Percentiles rank a stretch among this genome's conserved stretches.
Evolutionary conservation across 1,140 invertebrate species (phyloP).

Genomic region (Cecropterus lyciades): DNA sequence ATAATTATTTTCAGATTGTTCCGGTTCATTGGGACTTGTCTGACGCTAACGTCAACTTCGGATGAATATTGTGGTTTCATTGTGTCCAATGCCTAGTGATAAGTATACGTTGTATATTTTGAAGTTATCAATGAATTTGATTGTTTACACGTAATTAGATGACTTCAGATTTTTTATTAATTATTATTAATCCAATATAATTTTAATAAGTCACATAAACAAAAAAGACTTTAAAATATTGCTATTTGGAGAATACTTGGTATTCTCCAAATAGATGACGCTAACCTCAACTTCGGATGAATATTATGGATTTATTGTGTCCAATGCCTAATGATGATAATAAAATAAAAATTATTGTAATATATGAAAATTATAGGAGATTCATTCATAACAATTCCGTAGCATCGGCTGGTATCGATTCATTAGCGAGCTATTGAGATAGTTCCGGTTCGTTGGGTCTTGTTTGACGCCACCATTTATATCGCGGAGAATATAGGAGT

Average conservation of each 20-base stretch:
- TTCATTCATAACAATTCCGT: background rate
- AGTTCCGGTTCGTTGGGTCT: background rate
- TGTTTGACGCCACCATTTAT: background rate
- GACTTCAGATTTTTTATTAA: too few relatives aligned
- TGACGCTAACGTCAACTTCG: background rate
- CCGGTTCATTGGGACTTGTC: conserved; percentile 6
- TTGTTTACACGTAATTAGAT: too few relatives aligned
- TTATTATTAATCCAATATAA: too few relatives aligned
- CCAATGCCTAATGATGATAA: background rate
- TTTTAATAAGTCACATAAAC: too few relatives aligned
- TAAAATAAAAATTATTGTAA: too few relatives aligned
- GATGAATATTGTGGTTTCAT: background rate
- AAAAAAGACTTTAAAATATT: too few relatives aligned
- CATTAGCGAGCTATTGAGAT: conserved; percentile 1
- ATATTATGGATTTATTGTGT: background rate
- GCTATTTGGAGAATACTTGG: too few relatives aligned
- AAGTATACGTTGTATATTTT: too few relatives aligned
- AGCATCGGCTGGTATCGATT: background rate
- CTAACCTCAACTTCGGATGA: background rate
- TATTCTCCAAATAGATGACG: too few relatives aligned
- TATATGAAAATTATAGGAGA: too few relatives aligned
- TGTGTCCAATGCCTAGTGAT: background rate
- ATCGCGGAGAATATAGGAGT: background rate
- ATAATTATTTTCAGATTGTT: conserved; percentile 27
- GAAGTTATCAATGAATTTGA: too few relatives aligned